Conservation (phyloP, 1,140 invertebrate species). For the Semibalanus balanoides region DNA sequence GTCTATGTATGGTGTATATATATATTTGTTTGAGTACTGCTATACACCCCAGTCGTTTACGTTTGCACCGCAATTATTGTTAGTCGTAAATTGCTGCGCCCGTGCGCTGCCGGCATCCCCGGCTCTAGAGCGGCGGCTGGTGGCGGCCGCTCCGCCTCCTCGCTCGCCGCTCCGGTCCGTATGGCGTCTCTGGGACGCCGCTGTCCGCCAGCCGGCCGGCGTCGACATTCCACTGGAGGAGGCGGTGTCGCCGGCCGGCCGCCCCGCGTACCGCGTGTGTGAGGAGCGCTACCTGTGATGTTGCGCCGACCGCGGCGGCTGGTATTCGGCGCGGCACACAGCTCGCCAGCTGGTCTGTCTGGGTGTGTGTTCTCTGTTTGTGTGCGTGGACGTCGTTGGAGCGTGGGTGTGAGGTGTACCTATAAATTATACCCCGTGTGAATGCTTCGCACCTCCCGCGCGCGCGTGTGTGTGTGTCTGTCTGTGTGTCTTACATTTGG, state of each 20-base stretch:
- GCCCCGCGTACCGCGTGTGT: background rate
- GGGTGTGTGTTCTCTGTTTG: background rate
- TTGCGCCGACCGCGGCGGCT: background rate
- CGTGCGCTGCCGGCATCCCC: too few relatives aligned
- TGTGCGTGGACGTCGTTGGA: background rate
- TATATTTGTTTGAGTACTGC: background rate
- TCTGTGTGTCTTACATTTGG: background rate
- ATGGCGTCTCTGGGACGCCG: too few relatives aligned
- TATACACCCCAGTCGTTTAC: background rate
- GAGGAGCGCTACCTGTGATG: background rate
- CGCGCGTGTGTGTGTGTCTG: too few relatives aligned
- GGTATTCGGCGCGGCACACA: too few relatives aligned
- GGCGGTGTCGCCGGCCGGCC: too few relatives aligned
- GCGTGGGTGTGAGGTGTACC: background rate
- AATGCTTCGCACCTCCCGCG: background rate
- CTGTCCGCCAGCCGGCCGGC: too few relatives aligned
- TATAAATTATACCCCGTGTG: background rate
- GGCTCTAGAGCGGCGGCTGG: too few relatives aligned
- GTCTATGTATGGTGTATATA: background rate
- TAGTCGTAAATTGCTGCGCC: background rate
- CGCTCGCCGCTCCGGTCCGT: too few relatives aligned
- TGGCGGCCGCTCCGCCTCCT: background rate
- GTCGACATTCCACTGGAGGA: background rate
- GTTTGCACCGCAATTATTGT: background rate
- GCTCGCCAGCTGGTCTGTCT: too few relatives aligned